Base-by-base conservation (phyloP, 2,797 vertebrate species). In the Coilia nasus region DNA sequence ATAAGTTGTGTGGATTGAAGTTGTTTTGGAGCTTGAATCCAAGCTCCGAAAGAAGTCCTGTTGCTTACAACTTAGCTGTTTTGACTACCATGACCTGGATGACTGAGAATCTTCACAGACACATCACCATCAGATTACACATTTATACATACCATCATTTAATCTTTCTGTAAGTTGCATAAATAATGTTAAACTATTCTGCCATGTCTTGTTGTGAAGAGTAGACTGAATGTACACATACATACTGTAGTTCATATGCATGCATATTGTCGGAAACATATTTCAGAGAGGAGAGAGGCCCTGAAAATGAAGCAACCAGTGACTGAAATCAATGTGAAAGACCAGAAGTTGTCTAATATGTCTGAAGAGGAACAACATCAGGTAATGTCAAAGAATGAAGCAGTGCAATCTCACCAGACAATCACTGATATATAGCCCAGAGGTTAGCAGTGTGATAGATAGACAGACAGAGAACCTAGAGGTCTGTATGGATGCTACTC, bases 331-430 rank as follows among this genome's bases (percentile, higher is more conserved):
- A 91, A 83, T 11, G 83, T 92, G 75, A 94, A 87, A 86, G 88
- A 89, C 0, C 88, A 92, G 59, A 88, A 83, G 0, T 81, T 88
- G 31, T 88, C 90, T 10, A 82, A 89, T 21, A 91, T 94, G 90
- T 87, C 93, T 12, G 92, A 89, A 54, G 91, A 93, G 54, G 88
- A 60, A 25, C 93, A 94, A 78, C 89, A 94, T 67, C 94, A 95
- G 94, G 95, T 96, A 90, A 10, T 47, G 25, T 84, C 15, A 78
- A 78, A 31, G 6, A 6, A 11, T 1, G 50, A 59, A 19, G 57
- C 57, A 59, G 57, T 59, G 35, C 71, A 78, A 44, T 44, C 31
- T 44, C 71, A 78, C 71, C 19, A 21, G 31, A 71, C 64, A 3
- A 6, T 31, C 28, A 14, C 31, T 78, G 35, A 78, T 19, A 41